phyloP scores from a whole-genome alignment of 2,113 vertebrate genomes.

The Poeciliopsis occidentalis region DNA sequence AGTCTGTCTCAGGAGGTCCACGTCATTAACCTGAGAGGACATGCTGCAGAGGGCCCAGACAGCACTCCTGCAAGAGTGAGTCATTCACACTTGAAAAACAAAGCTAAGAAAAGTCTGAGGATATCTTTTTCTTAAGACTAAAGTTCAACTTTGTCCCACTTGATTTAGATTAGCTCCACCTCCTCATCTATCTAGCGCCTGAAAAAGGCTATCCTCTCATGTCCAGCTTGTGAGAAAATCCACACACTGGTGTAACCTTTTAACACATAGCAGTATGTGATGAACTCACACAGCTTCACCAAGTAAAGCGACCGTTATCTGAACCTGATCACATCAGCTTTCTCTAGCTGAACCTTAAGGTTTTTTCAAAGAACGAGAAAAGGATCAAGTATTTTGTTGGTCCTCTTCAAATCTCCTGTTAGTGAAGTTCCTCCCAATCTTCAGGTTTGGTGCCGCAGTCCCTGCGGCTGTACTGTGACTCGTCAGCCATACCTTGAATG shows the following conservation, averaged over 20 bases:
- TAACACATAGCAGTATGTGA: not conserved
- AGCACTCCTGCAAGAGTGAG: slow-evolving; percentile 83
- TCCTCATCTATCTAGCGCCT: not conserved
- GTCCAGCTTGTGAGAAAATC: not conserved
- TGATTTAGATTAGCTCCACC: not conserved
- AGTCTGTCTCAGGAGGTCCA: slow-evolving; percentile 90
- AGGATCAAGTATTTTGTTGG: slow-evolving; percentile 13
- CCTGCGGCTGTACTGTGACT: slow-evolving; percentile 12
- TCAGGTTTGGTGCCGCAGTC: slow-evolving; percentile 22
- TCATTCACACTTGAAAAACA: not conserved
- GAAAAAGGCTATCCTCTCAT: not conserved
- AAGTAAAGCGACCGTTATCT: too few species aligned
- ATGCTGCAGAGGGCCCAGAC: slow-evolving; percentile 67
- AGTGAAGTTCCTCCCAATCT: slow-evolving; percentile 27
- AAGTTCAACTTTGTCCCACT: not conserved
- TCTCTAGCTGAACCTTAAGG: not conserved
- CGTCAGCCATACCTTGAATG: slow-evolving; percentile 34
- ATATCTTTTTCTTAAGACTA: too few species aligned
- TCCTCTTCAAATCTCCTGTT: slow-evolving; percentile 19
- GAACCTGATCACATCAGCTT: not conserved
- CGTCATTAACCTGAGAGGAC: slow-evolving; percentile 87
- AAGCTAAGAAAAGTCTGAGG: too few species aligned
- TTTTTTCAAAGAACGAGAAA: not conserved
- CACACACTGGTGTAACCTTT: not conserved
- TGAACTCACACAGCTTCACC: too few species aligned